Conservation (phyloP, 2,797 vertebrate species). For the Phataginus tricuspis region DNA sequence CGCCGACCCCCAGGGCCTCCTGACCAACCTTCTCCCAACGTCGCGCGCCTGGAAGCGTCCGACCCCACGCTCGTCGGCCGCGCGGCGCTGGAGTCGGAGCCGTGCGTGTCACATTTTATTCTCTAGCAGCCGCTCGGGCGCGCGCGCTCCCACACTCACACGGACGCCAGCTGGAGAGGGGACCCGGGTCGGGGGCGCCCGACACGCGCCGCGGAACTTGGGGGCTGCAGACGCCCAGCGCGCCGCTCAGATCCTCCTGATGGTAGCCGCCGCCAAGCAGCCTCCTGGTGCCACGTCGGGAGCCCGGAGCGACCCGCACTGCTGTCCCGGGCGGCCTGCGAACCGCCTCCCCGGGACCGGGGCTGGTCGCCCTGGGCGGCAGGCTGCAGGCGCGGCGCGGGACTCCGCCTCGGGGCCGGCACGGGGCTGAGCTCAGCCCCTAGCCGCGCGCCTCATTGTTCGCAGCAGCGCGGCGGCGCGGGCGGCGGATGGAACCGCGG, state of each 20-base stretch:
- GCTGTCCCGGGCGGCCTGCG: neutral
- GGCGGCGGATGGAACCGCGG: neutral
- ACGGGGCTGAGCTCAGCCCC: constrained; percentile 6
- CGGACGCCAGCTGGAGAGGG: neutral
- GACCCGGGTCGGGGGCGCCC: neutral
- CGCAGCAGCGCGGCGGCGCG: neutral
- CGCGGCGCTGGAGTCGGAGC: neutral
- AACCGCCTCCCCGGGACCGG: neutral
- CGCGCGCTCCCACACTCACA: constrained; percentile 63
- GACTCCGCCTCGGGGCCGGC: neutral
- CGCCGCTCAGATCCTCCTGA: neutral
- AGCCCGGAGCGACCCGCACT: neutral
- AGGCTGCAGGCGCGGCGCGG: neutral
- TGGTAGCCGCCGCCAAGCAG: neutral
- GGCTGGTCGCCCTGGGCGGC: neutral
- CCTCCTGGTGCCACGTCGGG: neutral
- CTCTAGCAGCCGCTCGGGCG: constrained; percentile 51
- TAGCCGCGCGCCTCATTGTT: constrained; percentile 81
- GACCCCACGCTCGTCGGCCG: neutral
- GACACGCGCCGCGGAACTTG: neutral
- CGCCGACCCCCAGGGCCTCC: neutral
- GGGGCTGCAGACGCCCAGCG: neutral
- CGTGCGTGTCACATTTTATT: constrained; percentile 63
- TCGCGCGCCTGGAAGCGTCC: neutral
- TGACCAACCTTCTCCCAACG: constrained; percentile 21